A percentile compares a stretch with the other conserved stretches of the same genome.
phyloP scores from a whole-genome alignment of 1,140 invertebrate species.

The Drosophila paulistorum region DNA sequence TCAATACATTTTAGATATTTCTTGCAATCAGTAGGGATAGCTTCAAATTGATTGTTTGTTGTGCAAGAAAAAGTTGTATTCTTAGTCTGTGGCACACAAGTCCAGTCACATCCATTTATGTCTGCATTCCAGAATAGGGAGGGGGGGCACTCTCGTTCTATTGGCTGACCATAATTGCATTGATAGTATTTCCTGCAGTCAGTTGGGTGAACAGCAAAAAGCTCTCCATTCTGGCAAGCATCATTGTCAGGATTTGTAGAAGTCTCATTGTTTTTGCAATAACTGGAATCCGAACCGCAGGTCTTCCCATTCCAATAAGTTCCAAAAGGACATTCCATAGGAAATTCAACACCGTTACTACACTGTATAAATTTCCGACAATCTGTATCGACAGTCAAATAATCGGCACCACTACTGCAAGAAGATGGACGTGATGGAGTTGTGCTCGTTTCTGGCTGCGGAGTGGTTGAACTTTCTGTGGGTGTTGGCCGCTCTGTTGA shows the following conservation, averaged over 20 bases:
- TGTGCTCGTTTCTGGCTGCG: neutral
- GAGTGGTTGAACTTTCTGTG: no score
- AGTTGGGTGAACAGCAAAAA: conserved; percentile 11
- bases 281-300: conserved; percentile 5
- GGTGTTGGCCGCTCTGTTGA: no score
- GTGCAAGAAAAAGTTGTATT: neutral
- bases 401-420: conserved; percentile 25
- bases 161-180: conserved; percentile 31
- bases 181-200: conserved; percentile 46
- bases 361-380: conserved; percentile 52
- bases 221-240: conserved; percentile 22
- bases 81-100: neutral
- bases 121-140: conserved; percentile 34
- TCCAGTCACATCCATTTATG: conserved; percentile 25
- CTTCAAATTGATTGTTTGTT: neutral
- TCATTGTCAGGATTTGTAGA: neutral
- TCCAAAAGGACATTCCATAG: conserved; percentile 12
- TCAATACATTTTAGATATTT: no score
- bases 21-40: neutral
- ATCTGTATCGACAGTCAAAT: conserved; percentile 35
- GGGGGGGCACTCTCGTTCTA: conserved; percentile 29
- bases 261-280: conserved; percentile 20
- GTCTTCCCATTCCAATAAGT: conserved; percentile 25
- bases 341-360: conserved; percentile 22
- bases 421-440: conserved; percentile 1